These are phyloP conservation scores for Volucella bombylans DNA, from an alignment of 2,888 invertebrate genomes.

Conservation along the genomic window DNA sequence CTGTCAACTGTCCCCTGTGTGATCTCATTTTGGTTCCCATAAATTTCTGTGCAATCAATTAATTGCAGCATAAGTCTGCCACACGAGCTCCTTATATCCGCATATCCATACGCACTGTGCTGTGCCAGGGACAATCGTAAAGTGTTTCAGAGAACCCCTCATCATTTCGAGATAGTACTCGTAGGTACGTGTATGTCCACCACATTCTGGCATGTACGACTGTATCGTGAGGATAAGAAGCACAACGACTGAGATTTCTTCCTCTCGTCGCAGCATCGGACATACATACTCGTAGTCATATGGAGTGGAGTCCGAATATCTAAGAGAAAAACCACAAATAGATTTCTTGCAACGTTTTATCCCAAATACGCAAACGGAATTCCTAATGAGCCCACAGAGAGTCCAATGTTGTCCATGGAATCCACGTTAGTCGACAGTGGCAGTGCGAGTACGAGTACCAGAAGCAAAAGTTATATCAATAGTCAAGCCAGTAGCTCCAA, in stretches of 20 bases:
- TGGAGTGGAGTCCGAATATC: constrained; percentile 14
- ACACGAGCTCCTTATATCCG: constrained; percentile 37
- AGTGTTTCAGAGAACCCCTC: constrained; percentile 33
- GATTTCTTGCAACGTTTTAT: constrained; percentile 65
- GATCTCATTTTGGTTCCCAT: constrained; percentile 58
- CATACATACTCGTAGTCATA: constrained; percentile 21
- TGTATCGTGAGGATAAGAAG: constrained; percentile 58
- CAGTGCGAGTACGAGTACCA: neutral
- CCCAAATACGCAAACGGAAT: constrained; percentile 68
- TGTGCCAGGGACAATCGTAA: constrained; percentile 48
- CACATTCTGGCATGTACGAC: constrained; percentile 38
- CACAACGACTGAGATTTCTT: constrained; percentile 62
- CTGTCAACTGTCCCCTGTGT: constrained; percentile 17
- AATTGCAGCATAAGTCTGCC: constrained; percentile 70
- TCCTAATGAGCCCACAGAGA: constrained; percentile 62
- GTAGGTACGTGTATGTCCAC: constrained; percentile 6
- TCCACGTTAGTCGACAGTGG: constrained; percentile 15
- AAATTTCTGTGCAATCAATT: constrained; percentile 72
- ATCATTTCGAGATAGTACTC: neutral
- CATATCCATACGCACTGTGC: constrained; percentile 16
- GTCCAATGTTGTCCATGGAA: neutral
- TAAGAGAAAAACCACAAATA: constrained; percentile 56
- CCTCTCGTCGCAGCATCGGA: constrained; percentile 18
- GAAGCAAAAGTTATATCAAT: constrained; percentile 13
- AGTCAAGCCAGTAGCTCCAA: constrained; percentile 36